Evolutionary conservation across 2,888 invertebrate genomes (phyloP), one percentile per base, ranked within the genome.

Genomic region (Thera britannica): DNA sequence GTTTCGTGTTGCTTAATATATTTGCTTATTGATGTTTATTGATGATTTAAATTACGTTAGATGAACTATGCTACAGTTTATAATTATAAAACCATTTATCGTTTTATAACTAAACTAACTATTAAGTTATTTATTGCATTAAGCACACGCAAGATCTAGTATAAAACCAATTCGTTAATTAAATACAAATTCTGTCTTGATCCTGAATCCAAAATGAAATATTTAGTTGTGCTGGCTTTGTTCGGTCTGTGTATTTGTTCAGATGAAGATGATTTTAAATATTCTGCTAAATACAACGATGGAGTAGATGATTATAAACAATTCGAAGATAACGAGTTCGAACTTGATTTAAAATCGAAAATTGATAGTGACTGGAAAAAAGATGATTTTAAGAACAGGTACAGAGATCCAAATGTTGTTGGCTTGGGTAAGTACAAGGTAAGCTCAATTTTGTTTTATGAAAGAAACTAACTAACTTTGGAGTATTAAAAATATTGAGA

Each of bases 381-480:
- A 54, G 35, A 58, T 54, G 46, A 64, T 54, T 36, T 41, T 23
- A 23, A 23, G 1, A 23, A 23, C 23, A 38, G 38, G 23, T 49
- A 61, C 36, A n/a, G 41, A 5, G 3, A 56, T 38, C 56, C 51
- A 1, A 56, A 61, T 56, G 52, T 66, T 36, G 61, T 66, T 52
- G 66, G 66, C n/a, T 61, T 66, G 36, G 66, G 66, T 66, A 66
- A 66, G 66, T 52, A n/a, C 41, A 56, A 23, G 23, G 23, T 23
- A 23, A 23, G 23, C 23, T 23, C 23, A 23, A 23, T 23, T 23
- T 23, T 23, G 23, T 23, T 23, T 23, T 23, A 23, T 23, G 23
- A 23, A 23, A 23, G 23, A 23, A 23, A 23, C 23, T 23, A 23
- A 23, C 23, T 23, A 23, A 23, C 0, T 23, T 23, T 23, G 23